Conservation (phyloP, 2,113 vertebrate genomes). For the Zosterops lateralis region DNA sequence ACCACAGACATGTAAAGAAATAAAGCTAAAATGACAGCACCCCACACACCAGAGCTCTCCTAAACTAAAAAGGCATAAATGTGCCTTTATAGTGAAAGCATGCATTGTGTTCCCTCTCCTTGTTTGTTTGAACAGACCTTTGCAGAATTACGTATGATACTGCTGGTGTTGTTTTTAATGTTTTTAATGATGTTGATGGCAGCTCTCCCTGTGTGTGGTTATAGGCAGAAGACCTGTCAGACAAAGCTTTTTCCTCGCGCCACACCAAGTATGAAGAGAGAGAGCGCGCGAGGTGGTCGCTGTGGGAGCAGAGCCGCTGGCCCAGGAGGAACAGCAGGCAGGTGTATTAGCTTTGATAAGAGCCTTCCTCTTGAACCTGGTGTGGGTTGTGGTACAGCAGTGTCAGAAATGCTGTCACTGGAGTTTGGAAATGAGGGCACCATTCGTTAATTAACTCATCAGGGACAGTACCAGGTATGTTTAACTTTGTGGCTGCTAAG, state of each 20-base stretch:
- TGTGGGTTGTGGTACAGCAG: not conserved
- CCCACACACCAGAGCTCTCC: not conserved
- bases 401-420: not conserved
- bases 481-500: not conserved
- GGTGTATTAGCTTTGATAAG: slow-evolving; percentile 25
- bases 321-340: slow-evolving; percentile 78
- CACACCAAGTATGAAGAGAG: slow-evolving; percentile 74
- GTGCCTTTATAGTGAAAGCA: not conserved
- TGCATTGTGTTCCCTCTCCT: not conserved
- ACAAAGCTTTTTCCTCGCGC: slow-evolving; percentile 71
- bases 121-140: not conserved
- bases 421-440: not conserved
- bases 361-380: not conserved
- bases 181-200: not conserved
- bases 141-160: accelerated
- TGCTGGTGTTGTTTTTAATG: not conserved
- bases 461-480: not conserved
- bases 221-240: slow-evolving; percentile 79
- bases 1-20: not conserved
- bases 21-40: not conserved
- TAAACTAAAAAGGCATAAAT: not conserved
- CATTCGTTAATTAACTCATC: not conserved
- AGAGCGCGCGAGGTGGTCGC: slow-evolving; percentile 76
- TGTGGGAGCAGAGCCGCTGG: slow-evolving; percentile 82
- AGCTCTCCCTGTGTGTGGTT: slow-evolving; percentile 3